Evolutionary conservation across 2,888 invertebrate species (phyloP).

Genomic region (Euplagia quadripunctaria): DNA sequence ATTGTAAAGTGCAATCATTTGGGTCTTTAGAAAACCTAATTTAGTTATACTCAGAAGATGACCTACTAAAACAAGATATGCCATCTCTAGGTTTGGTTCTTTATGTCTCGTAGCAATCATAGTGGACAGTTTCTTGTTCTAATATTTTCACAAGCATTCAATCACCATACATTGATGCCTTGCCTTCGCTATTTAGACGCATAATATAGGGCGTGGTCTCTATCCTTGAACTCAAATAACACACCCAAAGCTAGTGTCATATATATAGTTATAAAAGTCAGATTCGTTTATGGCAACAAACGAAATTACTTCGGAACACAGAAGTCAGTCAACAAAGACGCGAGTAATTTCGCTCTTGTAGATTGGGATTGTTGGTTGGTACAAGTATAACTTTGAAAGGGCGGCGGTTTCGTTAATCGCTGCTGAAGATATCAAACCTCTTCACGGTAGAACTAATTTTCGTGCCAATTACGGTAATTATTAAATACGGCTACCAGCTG

Average conservation of each 20-base stretch:
- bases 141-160: not conserved
- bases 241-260: constrained; percentile 44
- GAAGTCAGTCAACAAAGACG: constrained; percentile 26
- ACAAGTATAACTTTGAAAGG: constrained; percentile 14
- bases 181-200: constrained; percentile 39
- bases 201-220: constrained; percentile 46
- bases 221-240: constrained; percentile 52
- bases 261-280: constrained; percentile 40
- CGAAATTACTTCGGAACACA: constrained; percentile 28
- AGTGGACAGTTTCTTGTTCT: not conserved
- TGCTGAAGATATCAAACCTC: constrained; percentile 6
- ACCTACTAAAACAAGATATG: not conserved
- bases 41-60: not conserved
- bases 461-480: constrained; percentile 15
- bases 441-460: constrained; percentile 1
- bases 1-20: not conserved
- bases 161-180: constrained; percentile 13
- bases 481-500: not conserved
- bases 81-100: not conserved
- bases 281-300: constrained; percentile 31
- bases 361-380: constrained; percentile 31
- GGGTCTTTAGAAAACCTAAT: not conserved
- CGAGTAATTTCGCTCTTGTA: constrained; percentile 32
- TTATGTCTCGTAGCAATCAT: not conserved
- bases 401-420: constrained; percentile 24